These are phyloP conservation scores for Graphium colonna DNA, from an alignment of 2,888 invertebrate genomes.

Conservation along the genomic window DNA sequence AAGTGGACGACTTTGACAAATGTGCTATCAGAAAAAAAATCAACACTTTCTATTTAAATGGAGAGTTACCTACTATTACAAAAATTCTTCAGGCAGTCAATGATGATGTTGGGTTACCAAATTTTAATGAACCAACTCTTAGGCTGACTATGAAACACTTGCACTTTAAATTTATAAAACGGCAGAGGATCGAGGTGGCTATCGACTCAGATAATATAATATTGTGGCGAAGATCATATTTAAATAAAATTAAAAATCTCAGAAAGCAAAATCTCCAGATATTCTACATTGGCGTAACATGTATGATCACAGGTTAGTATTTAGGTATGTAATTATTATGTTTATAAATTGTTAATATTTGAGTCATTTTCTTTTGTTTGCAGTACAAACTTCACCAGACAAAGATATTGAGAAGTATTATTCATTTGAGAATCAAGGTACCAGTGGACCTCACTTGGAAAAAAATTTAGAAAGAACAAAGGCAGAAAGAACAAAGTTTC, in stretches of 20 bases:
- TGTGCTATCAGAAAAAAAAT: slow-evolving; percentile 12
- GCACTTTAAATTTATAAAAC: slow-evolving; percentile 8
- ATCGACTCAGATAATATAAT: slow-evolving; percentile 8
- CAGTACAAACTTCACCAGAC: no score
- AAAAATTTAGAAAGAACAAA: no score
- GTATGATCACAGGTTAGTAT: slow-evolving; percentile 2
- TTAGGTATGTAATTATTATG: neutral
- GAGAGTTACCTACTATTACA: slow-evolving; percentile 16
- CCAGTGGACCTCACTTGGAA: no score
- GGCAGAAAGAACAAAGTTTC: no score
- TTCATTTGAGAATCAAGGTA: no score
- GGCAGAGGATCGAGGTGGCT: neutral
- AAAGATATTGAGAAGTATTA: no score
- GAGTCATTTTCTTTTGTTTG: no score
- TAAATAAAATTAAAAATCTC: slow-evolving; percentile 1
- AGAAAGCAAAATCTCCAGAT: neutral
- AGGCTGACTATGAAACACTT: neutral
- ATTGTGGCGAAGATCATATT: neutral
- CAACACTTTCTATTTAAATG: slow-evolving; percentile 1
- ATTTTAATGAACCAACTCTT: slow-evolving; percentile 8
- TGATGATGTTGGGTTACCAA: slow-evolving; percentile 16
- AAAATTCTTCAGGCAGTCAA: slow-evolving; percentile 21
- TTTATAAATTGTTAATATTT: no score
- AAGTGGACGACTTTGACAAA: slow-evolving; percentile 13
- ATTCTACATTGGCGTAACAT: slow-evolving; percentile 8